A percentile compares a stretch with the other conserved stretches of the same genome.
phyloP scores from a whole-genome alignment of 2,113 vertebrate genomes.

The Semnornis frantzii region DNA sequence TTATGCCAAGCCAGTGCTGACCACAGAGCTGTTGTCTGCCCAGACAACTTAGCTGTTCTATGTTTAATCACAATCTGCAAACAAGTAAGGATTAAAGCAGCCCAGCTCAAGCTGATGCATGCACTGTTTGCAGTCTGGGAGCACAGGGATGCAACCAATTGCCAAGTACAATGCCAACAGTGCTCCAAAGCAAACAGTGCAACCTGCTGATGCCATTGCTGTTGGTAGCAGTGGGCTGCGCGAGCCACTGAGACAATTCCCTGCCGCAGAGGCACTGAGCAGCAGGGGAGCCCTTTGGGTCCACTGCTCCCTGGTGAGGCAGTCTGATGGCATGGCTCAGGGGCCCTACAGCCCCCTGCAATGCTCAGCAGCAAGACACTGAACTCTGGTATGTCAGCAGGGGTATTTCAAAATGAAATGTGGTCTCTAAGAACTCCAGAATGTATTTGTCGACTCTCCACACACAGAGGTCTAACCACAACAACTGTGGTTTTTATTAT shows the following conservation, averaged over 20 bases:
- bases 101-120: background rate
- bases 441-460: conserved; percentile 41
- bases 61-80: background rate
- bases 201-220: background rate
- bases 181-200: background rate
- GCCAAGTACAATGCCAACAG: background rate
- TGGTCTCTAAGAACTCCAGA: conserved; percentile 50
- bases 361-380: conserved; percentile 33
- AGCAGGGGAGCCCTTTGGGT: background rate
- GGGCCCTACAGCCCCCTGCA: conserved; percentile 12
- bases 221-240: background rate
- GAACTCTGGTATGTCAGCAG: conserved; percentile 35
- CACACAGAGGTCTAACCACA: conserved; percentile 58
- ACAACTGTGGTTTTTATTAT: conserved; percentile 78
- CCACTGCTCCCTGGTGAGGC: background rate
- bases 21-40: background rate
- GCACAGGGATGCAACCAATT: background rate
- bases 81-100: background rate
- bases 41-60: background rate
- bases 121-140: background rate
- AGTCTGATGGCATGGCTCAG: background rate
- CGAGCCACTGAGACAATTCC: background rate
- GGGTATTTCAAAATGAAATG: conserved; percentile 49
- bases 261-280: background rate
- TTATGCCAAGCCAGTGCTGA: background rate